A percentile compares a stretch with the other conserved stretches of the same genome.
These are phyloP conservation scores for Oedothorax gibbosus DNA, from an alignment of 1,140 invertebrate species.

Conservation along the genomic window DNA sequence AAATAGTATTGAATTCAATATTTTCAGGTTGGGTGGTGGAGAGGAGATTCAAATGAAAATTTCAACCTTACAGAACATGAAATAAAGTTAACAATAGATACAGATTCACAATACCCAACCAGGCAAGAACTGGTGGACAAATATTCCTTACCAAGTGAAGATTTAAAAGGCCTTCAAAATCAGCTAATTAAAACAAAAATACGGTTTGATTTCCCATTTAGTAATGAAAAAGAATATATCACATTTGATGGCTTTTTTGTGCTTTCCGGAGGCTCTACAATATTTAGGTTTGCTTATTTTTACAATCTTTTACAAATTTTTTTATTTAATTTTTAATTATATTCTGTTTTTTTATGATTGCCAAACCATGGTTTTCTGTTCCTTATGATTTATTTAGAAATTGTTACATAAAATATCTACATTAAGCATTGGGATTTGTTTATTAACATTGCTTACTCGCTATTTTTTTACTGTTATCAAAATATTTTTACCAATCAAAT, in stretches of 20 bases:
- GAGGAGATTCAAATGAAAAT: background rate
- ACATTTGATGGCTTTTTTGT: slow-evolving; percentile 17
- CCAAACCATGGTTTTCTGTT: too few species aligned
- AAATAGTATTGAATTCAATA: background rate
- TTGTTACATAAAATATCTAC: too few species aligned
- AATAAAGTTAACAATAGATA: background rate
- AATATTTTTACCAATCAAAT: too few species aligned
- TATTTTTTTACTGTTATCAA: too few species aligned
- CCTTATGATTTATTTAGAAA: too few species aligned
- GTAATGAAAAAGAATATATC: background rate
- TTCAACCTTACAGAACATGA: background rate
- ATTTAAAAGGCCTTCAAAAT: background rate
- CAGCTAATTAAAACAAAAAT: background rate
- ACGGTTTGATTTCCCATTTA: slow-evolving; percentile 12
- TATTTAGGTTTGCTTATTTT: slow-evolving; percentile 9
- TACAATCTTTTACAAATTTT: background rate
- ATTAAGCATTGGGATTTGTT: too few species aligned
- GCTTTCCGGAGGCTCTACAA: background rate
- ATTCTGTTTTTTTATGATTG: too few species aligned
- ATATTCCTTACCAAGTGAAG: background rate
- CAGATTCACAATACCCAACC: background rate
- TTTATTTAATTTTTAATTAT: too few species aligned
- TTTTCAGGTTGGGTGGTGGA: slow-evolving; percentile 31
- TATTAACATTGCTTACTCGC: too few species aligned
- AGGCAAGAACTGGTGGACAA: background rate